Evolutionary conservation across 2,113 vertebrate species (phyloP).

Genomic region (Engystomops pustulosus): DNA sequence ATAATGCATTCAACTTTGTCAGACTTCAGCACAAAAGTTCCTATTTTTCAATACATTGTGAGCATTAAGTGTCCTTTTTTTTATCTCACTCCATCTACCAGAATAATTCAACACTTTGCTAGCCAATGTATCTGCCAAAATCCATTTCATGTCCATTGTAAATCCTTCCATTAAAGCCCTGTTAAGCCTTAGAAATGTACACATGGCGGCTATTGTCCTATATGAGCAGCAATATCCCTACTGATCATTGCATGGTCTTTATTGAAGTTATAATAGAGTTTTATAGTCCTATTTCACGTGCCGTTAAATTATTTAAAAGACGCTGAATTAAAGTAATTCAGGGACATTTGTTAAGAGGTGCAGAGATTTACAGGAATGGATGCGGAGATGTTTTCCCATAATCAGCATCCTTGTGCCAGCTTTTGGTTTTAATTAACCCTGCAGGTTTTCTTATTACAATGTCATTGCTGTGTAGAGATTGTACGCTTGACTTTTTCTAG

Average conservation of each 20-base stretch:
- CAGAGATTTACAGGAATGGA: slow-evolving; percentile 56
- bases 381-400: slow-evolving; percentile 55
- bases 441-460: slow-evolving; percentile 31
- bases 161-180: slow-evolving; percentile 43
- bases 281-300: slow-evolving; percentile 58
- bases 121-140: slow-evolving; percentile 3
- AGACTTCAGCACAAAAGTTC: background rate
- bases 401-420: slow-evolving; percentile 50
- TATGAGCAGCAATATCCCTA: background rate
- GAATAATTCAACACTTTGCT: background rate
- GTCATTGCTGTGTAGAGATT: background rate
- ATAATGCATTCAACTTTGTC: background rate
- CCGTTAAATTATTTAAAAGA: slow-evolving; percentile 58
- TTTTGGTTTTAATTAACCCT: slow-evolving; percentile 52
- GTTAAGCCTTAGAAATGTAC: slow-evolving; percentile 40
- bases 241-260: slow-evolving; percentile 22
- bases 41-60: background rate
- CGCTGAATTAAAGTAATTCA: slow-evolving; percentile 54
- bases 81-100: background rate
- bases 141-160: slow-evolving; percentile 35
- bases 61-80: background rate
- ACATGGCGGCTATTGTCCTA: slow-evolving; percentile 44
- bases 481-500: background rate
- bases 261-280: slow-evolving; percentile 58
- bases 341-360: slow-evolving; percentile 54